phyloP scores from a whole-genome alignment of 1,140 invertebrate genomes.

The Acromyrmex heyeri region DNA sequence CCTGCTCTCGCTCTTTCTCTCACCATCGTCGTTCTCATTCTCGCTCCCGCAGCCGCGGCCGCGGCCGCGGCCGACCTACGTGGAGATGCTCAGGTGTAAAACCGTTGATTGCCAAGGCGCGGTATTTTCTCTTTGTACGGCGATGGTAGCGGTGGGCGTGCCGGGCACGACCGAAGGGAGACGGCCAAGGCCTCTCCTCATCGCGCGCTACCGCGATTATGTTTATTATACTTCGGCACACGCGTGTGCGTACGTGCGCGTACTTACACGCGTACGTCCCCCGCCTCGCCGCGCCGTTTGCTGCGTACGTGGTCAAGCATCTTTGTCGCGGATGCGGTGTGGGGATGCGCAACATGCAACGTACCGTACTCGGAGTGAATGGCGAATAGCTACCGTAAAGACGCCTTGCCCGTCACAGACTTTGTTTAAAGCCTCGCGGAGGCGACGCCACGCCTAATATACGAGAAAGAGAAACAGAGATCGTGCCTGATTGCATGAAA shows the following conservation, averaged over 20 bases:
- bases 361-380: neutral
- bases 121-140: slow-evolving; percentile 82
- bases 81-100: slow-evolving; percentile 83
- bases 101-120: slow-evolving; percentile 83
- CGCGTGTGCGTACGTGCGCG: slow-evolving; percentile 54
- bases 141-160: slow-evolving; percentile 83
- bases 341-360: neutral
- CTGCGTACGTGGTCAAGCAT: slow-evolving; percentile 5
- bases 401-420: slow-evolving; percentile 16
- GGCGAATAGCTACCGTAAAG: slow-evolving; percentile 38
- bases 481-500: slow-evolving; percentile 2
- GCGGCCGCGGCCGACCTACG: slow-evolving; percentile 67
- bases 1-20: slow-evolving; percentile 72
- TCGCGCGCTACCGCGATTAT: slow-evolving; percentile 82
- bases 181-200: slow-evolving; percentile 83
- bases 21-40: slow-evolving; percentile 65
- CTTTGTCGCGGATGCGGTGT: slow-evolving; percentile 33
- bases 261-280: slow-evolving; percentile 36
- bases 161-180: slow-evolving; percentile 82
- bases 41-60: neutral
- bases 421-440: slow-evolving; percentile 13
- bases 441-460: slow-evolving; percentile 3
- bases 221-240: slow-evolving; percentile 81
- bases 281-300: slow-evolving; percentile 46
- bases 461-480: slow-evolving; percentile 9